Conservation (phyloP, 2,797 vertebrate species). For the Karalla daura region DNA sequence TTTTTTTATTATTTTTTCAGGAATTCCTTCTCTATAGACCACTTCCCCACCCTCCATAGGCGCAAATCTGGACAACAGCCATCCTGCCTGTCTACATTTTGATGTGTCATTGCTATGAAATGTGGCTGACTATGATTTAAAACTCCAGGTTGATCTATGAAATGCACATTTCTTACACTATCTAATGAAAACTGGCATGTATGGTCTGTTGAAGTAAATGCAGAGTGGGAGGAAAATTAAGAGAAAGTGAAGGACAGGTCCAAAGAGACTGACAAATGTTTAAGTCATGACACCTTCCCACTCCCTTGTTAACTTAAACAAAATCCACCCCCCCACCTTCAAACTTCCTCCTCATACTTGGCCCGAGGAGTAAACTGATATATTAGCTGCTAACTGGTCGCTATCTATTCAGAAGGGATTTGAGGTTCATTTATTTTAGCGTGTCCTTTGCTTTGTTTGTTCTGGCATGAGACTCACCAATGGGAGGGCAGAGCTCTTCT, state of each 20-base stretch:
- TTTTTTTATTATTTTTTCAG: too few relatives aligned
- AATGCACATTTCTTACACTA: neutral
- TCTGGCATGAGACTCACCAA: slow-evolving; percentile 8
- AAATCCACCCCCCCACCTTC: slow-evolving; percentile 26
- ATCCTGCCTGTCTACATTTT: neutral
- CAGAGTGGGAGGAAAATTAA: slow-evolving; percentile 9
- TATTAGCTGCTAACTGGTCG: slow-evolving; percentile 49
- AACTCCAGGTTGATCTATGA: neutral
- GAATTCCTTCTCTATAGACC: too few relatives aligned
- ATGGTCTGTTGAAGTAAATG: neutral
- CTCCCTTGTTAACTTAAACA: slow-evolving; percentile 41
- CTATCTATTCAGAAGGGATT: slow-evolving; percentile 29
- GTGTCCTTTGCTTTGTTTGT: slow-evolving; percentile 28
- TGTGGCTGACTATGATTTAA: neutral
- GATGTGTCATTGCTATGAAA: neutral
- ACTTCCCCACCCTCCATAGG: too few relatives aligned
- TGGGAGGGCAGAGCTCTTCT: slow-evolving; percentile 6
- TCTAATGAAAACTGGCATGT: neutral
- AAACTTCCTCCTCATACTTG: slow-evolving; percentile 17
- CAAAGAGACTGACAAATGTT: slow-evolving; percentile 20
- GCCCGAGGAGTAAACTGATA: slow-evolving; percentile 20
- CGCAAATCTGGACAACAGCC: too few relatives aligned
- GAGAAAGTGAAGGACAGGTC: slow-evolving; percentile 19
- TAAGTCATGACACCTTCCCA: slow-evolving; percentile 35
- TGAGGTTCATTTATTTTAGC: slow-evolving; percentile 23